Conservation (phyloP, 2,113 vertebrate species). For the Corynorhinus townsendii region DNA sequence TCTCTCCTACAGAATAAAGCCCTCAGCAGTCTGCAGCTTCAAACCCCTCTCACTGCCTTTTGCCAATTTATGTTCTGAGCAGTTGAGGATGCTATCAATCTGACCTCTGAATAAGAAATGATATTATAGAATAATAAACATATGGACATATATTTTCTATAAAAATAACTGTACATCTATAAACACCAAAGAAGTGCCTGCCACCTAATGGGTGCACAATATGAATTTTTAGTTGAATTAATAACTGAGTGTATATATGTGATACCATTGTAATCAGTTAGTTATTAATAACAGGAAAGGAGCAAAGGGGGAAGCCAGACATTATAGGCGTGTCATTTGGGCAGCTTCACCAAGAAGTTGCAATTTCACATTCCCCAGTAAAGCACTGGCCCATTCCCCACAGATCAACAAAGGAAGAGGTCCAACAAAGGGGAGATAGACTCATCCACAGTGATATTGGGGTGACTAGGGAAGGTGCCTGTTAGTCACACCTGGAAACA, state of each 20-base stretch:
- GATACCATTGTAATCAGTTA: neutral
- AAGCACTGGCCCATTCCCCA: neutral
- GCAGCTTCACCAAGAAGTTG: neutral
- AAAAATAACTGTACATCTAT: neutral
- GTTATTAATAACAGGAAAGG: neutral
- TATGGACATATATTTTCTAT: neutral
- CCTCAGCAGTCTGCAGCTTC: neutral
- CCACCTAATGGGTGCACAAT: neutral
- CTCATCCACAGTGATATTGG: neutral
- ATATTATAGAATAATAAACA: neutral
- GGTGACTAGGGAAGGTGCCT: neutral
- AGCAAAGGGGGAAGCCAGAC: neutral
- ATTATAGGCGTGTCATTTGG: neutral
- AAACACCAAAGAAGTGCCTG: neutral
- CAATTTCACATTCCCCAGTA: neutral
- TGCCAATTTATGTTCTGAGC: neutral
- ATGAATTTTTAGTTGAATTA: neutral
- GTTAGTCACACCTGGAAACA: neutral
- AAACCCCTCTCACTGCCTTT: neutral
- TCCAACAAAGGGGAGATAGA: neutral
- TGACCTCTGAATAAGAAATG: neutral
- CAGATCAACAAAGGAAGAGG: neutral
- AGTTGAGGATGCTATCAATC: neutral
- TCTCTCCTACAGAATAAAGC: neutral
- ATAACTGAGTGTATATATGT: neutral